Evolutionary conservation across 2,113 vertebrate species (phyloP), one percentile per base, ranked within the genome.

Genomic region (Embiotoca jacksoni): DNA sequence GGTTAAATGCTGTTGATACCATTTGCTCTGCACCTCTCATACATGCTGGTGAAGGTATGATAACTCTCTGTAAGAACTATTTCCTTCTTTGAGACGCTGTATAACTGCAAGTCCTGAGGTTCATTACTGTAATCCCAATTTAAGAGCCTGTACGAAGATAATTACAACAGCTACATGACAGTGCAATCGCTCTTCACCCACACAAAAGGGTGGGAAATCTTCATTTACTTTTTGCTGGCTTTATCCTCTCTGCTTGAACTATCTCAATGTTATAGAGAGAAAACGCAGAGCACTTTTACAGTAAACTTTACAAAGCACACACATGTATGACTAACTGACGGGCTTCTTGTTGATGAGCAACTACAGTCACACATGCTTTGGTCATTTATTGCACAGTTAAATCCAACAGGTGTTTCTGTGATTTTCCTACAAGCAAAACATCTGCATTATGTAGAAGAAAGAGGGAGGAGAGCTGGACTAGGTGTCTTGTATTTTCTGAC

Each of bases 131-230:
- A 77, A 79, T 81, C 37, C 63, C 54, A 55, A 68, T 84, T 72
- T 50, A 69, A 56, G 70, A 59, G 32, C 55, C 49, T 35, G n/a
- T 4, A 16, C 0, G 33, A 58, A 55, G 39, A 81, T 70, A 82
- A 76, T 4, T 67, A 60, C 69, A 67, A 71, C 1, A 88, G 56
- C 68, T n/a, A 63, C 32, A 55, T 71, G 63, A 70, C 73, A 76
- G 64, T 1, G 0, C 65, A 69, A 66, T 84, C 53, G 3, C 8
- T 68, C 78, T 63, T 66, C 81, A 63, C 68, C 72, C 69, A 78
- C 77, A 85, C 71, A 76, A 63, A 79, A 72, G 66, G 70, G 41
- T 72, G 78, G 63, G 35, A 88, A 77, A 74, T n/a, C 39, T 52
- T 49, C 9, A 55, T 78, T 46, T 30, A 23, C 44, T 41, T 73